Evolutionary conservation across 2,113 vertebrate species (phyloP).

Genomic region (Oryzias melastigma): DNA sequence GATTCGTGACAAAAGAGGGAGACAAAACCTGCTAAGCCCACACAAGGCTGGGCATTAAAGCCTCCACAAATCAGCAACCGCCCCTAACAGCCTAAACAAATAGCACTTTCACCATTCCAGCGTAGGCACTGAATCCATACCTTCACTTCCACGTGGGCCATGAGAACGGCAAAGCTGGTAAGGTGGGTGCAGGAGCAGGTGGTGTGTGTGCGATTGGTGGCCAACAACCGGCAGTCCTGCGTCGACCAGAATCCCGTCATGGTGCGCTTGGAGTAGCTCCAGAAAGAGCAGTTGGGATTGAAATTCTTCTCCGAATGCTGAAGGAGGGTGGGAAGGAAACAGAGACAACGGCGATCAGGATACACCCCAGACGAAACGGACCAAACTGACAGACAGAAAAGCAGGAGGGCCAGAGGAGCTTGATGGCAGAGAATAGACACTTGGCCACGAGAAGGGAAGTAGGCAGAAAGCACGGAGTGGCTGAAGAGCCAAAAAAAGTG

Average conservation of each 20-base stretch:
- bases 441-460: conserved; percentile 51
- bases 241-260: conserved; percentile 98
- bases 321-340: conserved; percentile 10
- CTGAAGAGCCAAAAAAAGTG: conserved; percentile 34
- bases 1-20: conserved; percentile 43
- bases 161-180: conserved; percentile 95
- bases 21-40: conserved; percentile 53
- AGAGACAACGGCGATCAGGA: conserved; percentile 10
- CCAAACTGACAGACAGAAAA: conserved; percentile 22
- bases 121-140: conserved; percentile 68
- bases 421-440: conserved; percentile 35
- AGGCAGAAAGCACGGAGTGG: conserved; percentile 34
- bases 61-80: conserved; percentile 6
- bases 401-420: conserved; percentile 10
- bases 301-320: conserved; percentile 97
- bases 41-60: conserved; percentile 16
- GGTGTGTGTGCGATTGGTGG: conserved; percentile 94
- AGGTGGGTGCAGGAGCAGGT: conserved; percentile 97
- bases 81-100: conserved; percentile 45
- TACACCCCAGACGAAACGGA: conserved; percentile 13
- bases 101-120: conserved; percentile 34
- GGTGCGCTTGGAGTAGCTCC: conserved; percentile 97
- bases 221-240: conserved; percentile 93
- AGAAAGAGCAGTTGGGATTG: conserved; percentile 99
- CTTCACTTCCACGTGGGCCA: conserved; percentile 97